Percentiles rank a stretch among this genome's conserved stretches.
These are phyloP conservation scores for Plagiodera versicolora DNA, from an alignment of 2,888 invertebrate species.

Conservation along the genomic window DNA sequence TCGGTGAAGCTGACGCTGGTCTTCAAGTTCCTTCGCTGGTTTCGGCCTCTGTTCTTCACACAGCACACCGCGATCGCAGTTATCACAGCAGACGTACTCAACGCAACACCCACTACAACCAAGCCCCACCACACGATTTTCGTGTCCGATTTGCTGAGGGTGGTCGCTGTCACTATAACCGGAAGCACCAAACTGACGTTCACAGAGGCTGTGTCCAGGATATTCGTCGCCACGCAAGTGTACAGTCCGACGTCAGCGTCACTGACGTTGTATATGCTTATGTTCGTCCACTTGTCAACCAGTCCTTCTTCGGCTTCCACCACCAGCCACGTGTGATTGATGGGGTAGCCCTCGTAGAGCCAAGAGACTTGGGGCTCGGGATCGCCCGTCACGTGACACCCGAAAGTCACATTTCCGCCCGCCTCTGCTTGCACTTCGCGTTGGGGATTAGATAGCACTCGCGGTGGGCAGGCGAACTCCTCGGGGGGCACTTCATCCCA, in stretches of 20 bases:
- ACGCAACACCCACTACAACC: conserved; percentile 70
- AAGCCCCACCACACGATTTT: conserved; percentile 73
- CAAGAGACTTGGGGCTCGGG: conserved; percentile 82
- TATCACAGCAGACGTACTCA: conserved; percentile 63
- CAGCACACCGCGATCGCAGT: conserved; percentile 64
- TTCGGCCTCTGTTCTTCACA: conserved; percentile 59
- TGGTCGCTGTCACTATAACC: conserved; percentile 74
- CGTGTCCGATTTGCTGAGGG: conserved; percentile 71
- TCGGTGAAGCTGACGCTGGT: conserved; percentile 83
- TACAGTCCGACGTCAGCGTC: conserved; percentile 83
- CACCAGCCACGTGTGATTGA: conserved; percentile 59
- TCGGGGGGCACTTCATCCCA: conserved; percentile 78
- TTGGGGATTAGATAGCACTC: conserved; percentile 56
- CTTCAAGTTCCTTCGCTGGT: conserved; percentile 70
- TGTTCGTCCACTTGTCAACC: conserved; percentile 70
- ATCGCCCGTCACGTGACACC: conserved; percentile 80
- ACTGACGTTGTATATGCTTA: conserved; percentile 80
- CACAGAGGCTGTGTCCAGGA: conserved; percentile 62
- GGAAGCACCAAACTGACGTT: conserved; percentile 69
- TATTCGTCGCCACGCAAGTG: conserved; percentile 76
- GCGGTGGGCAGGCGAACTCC: conserved; percentile 82
- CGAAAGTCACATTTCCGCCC: conserved; percentile 80
- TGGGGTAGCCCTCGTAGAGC: conserved; percentile 74
- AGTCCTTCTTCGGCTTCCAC: conserved; percentile 56
- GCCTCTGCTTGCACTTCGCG: conserved; percentile 67